Evolutionary conservation across 2,113 vertebrate species (phyloP), one percentile per base, ranked within the genome.

Genomic region (Solea solea): DNA sequence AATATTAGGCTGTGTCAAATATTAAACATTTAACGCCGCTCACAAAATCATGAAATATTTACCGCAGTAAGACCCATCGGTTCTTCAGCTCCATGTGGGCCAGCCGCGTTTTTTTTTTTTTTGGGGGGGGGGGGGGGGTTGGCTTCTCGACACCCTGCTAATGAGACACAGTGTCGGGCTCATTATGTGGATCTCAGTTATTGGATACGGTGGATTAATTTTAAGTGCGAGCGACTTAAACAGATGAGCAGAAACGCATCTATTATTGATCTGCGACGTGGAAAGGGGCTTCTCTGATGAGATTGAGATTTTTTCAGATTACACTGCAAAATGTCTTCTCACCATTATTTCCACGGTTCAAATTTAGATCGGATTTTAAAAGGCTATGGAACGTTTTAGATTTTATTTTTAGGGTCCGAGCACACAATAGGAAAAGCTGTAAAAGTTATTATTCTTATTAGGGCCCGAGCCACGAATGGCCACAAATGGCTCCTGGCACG

Each of bases 201-300:
- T 65, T 73, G 60, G 45, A 66, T 21, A 65, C 55, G 25, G 59
- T 44, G 21, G 55, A 56, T 61, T 66, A n/a, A 69, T 73, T 64
- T 64, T 12, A 69, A 67, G 15, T 54, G 55, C 52, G 45, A 57
- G 34, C n/a, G n/a, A 62, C 21, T 21, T 21, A 21, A 21, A 21
- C 1, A 50, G 41, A 46, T 4, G 39, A 1, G 11, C 9, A 8
- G 45, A 50, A 75, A 62, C 40, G 21, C 48, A 42, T 72, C 64
- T 46, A 63, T 69, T 65, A 82, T 67, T 76, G 61, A 74, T 82
- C 57, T 25, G 21, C 39, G 48, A 41, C 10, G 4, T 59, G 60
- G 45, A 34, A 58, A 21, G 21, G 21, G 21, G 25, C 40, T 39
- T 58, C 27, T 45, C 53, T 54, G 15, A 55, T 51, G 45, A 57